These are phyloP conservation scores for Hormiphora californensis DNA, from an alignment of 37 sponge, comb jelly and placozoan species.

Conservation along the genomic window DNA sequence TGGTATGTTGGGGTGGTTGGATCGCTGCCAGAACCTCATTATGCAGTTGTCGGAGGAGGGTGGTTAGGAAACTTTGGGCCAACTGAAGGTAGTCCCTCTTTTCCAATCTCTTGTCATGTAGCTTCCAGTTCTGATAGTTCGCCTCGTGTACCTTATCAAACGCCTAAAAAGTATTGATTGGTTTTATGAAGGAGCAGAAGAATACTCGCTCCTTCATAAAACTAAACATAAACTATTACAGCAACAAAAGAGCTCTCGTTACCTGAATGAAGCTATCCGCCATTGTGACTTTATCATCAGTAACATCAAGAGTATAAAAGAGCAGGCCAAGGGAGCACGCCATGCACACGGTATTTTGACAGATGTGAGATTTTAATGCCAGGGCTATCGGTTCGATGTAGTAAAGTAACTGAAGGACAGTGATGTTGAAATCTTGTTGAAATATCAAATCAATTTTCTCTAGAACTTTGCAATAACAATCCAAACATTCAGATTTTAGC, in stretches of 20 bases:
- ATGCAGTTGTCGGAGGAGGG: slow-evolving; percentile 15
- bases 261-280: slow-evolving; percentile 27
- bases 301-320: slow-evolving; percentile 69
- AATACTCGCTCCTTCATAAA: too few relatives aligned
- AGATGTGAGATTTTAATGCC: slow-evolving; percentile 68
- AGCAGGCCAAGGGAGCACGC: slow-evolving; percentile 85
- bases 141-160: slow-evolving; percentile 15
- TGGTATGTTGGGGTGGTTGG: slow-evolving; percentile 49
- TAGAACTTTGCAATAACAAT: too few relatives aligned
- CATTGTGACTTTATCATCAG: slow-evolving; percentile 57
- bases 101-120: background rate
- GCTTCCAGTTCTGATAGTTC: slow-evolving; percentile 41
- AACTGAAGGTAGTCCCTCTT: background rate
- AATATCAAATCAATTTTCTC: too few relatives aligned
- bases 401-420: slow-evolving; percentile 66
- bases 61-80: slow-evolving; percentile 13
- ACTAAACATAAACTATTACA: too few relatives aligned
- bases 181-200: background rate
- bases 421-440: too few relatives aligned
- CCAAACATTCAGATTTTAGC: too few relatives aligned
- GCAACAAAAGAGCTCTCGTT: background rate
- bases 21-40: slow-evolving; percentile 26
- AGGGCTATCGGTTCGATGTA: slow-evolving; percentile 70
- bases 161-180: background rate
- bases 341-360: slow-evolving; percentile 71